A percentile compares a stretch with the other conserved stretches of the same genome.
Evolutionary conservation across 2,797 vertebrate species (phyloP).

Genomic region (Chelonia mydas): DNA sequence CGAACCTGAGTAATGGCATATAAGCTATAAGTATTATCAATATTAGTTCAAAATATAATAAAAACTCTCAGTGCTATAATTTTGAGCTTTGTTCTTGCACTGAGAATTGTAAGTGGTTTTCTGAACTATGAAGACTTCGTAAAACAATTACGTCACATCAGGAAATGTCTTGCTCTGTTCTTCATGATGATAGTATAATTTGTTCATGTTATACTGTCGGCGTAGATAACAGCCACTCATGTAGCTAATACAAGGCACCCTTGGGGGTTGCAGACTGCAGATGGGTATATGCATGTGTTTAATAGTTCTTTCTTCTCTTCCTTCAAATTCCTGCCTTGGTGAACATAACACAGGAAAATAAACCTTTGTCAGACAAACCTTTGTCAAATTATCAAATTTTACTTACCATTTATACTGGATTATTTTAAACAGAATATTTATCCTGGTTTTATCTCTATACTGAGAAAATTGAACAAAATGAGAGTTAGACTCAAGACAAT

Average conservation of each 20-base stretch:
- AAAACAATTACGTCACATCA: fast-evolving
- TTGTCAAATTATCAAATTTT: not conserved
- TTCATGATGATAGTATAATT: fast-evolving
- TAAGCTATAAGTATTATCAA: not conserved
- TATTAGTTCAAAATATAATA: not conserved
- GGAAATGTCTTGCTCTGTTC: not conserved
- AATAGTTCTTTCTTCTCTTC: not conserved
- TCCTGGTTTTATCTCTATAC: not conserved
- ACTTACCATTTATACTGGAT: fast-evolving
- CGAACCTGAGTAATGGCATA: fast-evolving
- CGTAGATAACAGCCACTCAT: not conserved
- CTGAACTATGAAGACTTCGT: fast-evolving
- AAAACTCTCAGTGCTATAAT: not conserved
- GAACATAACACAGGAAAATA: fast-evolving
- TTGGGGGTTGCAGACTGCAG: not conserved
- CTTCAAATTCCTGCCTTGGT: not conserved
- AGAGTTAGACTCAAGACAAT: conserved; percentile 40
- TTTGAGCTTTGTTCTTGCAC: not conserved
- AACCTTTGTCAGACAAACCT: not conserved
- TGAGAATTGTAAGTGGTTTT: not conserved
- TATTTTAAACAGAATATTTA: not conserved
- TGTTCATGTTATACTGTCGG: fast-evolving
- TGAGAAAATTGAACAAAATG: conserved; percentile 54
- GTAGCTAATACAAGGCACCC: not conserved
- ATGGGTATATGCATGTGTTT: not conserved